These are phyloP conservation scores for Entomobrya proxima DNA, from an alignment of 2,888 invertebrate species.

Conservation along the genomic window DNA sequence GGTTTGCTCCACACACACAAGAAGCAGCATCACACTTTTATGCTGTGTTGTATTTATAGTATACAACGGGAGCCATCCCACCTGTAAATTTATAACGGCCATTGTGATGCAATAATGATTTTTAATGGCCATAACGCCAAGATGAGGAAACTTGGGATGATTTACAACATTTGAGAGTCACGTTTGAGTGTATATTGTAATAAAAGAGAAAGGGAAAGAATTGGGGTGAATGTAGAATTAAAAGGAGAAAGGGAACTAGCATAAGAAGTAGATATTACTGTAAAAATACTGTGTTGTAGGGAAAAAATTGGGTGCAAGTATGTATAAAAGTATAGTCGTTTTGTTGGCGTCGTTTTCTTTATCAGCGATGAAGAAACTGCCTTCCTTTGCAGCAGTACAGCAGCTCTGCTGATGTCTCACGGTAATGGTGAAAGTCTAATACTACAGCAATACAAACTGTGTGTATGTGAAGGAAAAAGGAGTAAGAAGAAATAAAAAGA, in stretches of 20 bases:
- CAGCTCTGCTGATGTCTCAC: neutral
- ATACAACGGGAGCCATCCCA: constrained; percentile 62
- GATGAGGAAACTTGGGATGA: constrained; percentile 73
- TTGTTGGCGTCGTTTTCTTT: neutral
- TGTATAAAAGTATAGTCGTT: too few relatives aligned
- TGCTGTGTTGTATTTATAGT: constrained; percentile 36
- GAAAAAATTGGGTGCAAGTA: neutral
- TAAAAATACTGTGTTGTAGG: neutral
- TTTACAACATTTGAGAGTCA: constrained; percentile 71
- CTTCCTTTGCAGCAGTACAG: neutral
- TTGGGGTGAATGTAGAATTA: constrained; percentile 52
- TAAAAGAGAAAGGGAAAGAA: constrained; percentile 5
- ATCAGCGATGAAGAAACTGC: neutral
- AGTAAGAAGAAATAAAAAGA: neutral
- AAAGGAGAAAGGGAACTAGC: constrained; percentile 6
- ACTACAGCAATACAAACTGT: neutral
- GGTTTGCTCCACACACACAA: neutral
- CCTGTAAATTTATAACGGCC: constrained; percentile 72
- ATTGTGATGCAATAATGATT: constrained; percentile 75
- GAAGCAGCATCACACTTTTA: neutral
- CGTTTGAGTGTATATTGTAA: constrained; percentile 42
- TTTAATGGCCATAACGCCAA: constrained; percentile 75
- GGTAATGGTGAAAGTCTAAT: neutral
- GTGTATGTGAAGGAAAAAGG: too few relatives aligned
- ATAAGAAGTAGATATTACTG: neutral